phyloP scores from a whole-genome alignment of 1,140 invertebrate species.

The Pachypeltis micranthus region DNA sequence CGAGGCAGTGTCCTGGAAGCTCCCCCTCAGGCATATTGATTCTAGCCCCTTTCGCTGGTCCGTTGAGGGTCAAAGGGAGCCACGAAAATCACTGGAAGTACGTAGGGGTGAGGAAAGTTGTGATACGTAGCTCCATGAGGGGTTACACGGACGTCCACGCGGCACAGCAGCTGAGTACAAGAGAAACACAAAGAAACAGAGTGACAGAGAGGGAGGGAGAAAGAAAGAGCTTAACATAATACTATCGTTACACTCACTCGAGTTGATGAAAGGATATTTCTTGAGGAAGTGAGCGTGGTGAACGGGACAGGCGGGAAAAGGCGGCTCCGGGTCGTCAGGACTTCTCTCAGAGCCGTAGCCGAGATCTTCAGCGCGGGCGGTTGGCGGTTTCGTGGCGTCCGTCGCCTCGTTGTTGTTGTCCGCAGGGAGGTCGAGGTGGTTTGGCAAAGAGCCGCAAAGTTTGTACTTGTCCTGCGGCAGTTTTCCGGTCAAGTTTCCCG shows the following conservation, averaged over 20 bases:
- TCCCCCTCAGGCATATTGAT: too few relatives aligned
- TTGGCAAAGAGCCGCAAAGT: slow-evolving; percentile 53
- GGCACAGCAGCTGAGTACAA: too few relatives aligned
- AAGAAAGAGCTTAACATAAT: too few relatives aligned
- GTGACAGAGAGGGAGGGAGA: too few relatives aligned
- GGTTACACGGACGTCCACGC: too few relatives aligned
- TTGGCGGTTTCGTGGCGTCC: slow-evolving; percentile 45
- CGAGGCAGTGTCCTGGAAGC: too few relatives aligned
- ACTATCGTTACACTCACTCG: slow-evolving; percentile 44
- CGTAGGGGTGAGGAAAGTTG: too few relatives aligned
- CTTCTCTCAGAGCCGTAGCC: slow-evolving; percentile 66
- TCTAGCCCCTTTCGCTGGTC: too few relatives aligned
- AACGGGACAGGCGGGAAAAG: slow-evolving; percentile 36
- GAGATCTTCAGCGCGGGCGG: slow-evolving; percentile 40
- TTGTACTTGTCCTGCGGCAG: slow-evolving; percentile 35
- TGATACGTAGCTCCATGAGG: too few relatives aligned
- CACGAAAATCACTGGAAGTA: too few relatives aligned
- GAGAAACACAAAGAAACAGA: too few relatives aligned
- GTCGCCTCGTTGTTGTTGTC: slow-evolving; percentile 48
- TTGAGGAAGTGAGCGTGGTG: slow-evolving; percentile 35
- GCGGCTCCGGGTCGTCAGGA: slow-evolving; percentile 59
- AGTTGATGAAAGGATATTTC: slow-evolving; percentile 48
- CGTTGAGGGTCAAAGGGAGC: too few relatives aligned
- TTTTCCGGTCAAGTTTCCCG: slow-evolving; percentile 38
- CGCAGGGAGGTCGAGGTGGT: slow-evolving; percentile 53